phyloP scores from a whole-genome alignment of 2,888 invertebrate genomes.

The Meiosimyza decipiens region DNA sequence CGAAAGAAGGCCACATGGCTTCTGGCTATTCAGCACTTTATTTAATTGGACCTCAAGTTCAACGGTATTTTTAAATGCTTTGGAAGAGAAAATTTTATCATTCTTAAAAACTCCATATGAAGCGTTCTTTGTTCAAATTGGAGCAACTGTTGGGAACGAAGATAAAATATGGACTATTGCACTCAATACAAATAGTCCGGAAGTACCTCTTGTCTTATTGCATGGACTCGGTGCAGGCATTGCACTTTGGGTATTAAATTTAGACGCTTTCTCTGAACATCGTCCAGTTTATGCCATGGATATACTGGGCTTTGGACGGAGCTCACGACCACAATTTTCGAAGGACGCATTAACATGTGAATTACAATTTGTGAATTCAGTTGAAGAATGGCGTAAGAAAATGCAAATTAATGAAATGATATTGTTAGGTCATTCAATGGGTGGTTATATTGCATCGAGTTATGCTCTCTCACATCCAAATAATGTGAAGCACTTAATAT shows the following conservation, averaged over 20 bases:
- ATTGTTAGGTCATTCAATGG: slow-evolving; percentile 90
- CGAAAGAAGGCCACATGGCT: slow-evolving; percentile 1
- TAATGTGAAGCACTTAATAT: slow-evolving; percentile 84
- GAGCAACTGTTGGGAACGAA: slow-evolving; percentile 69
- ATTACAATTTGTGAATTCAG: slow-evolving; percentile 83
- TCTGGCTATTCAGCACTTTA: slow-evolving; percentile 37
- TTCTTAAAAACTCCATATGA: slow-evolving; percentile 76
- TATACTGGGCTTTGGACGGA: slow-evolving; percentile 88
- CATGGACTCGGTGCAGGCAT: slow-evolving; percentile 93
- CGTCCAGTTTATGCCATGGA: slow-evolving; percentile 91
- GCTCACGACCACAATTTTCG: slow-evolving; percentile 86
- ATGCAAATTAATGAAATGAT: slow-evolving; percentile 85
- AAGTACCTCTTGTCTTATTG: slow-evolving; percentile 84
- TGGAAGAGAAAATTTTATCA: slow-evolving; percentile 81
- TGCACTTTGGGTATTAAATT: slow-evolving; percentile 89
- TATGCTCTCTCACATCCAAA: slow-evolving; percentile 85
- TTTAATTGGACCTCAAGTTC: slow-evolving; percentile 78
- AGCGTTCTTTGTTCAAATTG: slow-evolving; percentile 78
- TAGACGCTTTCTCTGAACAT: slow-evolving; percentile 78
- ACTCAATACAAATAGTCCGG: slow-evolving; percentile 70
- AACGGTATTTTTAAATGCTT: slow-evolving; percentile 76
- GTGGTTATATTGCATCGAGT: slow-evolving; percentile 87
- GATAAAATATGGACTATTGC: slow-evolving; percentile 74
- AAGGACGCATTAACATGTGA: slow-evolving; percentile 81
- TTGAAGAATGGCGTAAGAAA: slow-evolving; percentile 92